These are phyloP conservation scores for Dynastes maya DNA, from an alignment of 2,888 invertebrate species.

Conservation along the genomic window DNA sequence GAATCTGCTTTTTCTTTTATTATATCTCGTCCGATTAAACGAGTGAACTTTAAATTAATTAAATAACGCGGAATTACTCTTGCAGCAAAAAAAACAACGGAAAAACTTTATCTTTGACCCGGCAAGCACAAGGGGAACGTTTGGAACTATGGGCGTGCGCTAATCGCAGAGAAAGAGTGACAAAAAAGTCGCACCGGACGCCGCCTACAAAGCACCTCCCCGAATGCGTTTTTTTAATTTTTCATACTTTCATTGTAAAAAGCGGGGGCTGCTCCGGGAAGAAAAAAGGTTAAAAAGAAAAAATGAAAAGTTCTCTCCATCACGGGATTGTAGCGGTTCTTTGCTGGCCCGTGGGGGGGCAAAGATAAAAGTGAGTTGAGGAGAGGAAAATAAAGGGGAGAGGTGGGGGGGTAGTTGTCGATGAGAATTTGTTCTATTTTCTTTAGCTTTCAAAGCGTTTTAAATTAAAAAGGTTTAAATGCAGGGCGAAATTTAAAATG, in stretches of 20 bases:
- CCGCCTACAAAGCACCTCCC: slow-evolving; percentile 18
- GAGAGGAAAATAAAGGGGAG: no score
- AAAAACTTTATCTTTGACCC: slow-evolving; percentile 19
- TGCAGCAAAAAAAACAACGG: neutral
- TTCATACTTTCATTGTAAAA: slow-evolving; percentile 38
- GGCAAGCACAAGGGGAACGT: neutral
- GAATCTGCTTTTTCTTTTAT: neutral
- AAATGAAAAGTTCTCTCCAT: no score
- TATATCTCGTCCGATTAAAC: neutral
- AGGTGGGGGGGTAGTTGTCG: no score
- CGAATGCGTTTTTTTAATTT: slow-evolving; percentile 33
- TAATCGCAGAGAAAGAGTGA: slow-evolving; percentile 5
- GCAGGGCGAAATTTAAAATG: no score
- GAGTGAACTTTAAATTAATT: slow-evolving; percentile 26
- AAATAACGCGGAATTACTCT: slow-evolving; percentile 14
- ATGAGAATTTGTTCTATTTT: no score
- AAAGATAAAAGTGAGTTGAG: no score
- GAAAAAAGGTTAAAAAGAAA: no score
- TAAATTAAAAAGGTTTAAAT: no score
- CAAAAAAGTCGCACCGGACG: slow-evolving; percentile 5
- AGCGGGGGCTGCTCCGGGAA: slow-evolving; percentile 10
- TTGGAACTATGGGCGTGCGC: neutral
- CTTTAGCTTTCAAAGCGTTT: no score
- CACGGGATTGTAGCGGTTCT: no score
- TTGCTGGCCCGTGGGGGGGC: no score